Conservation (phyloP, 1,140 invertebrate genomes). For the Holotrichia oblita region DNA sequence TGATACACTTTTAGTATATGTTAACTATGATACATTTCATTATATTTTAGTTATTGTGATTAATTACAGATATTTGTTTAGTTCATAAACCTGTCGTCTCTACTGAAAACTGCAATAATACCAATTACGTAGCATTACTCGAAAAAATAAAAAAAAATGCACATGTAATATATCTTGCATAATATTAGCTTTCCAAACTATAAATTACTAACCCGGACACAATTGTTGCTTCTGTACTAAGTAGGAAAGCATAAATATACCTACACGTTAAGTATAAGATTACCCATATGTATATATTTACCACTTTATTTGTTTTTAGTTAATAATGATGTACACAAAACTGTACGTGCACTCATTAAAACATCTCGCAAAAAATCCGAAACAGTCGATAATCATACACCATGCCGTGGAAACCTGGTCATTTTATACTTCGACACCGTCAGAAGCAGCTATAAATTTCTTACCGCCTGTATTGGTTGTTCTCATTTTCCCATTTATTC, state of each 20-base stretch:
- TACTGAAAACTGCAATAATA: too few species aligned
- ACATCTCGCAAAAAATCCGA: constrained; percentile 22
- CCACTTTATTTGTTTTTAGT: constrained; percentile 22
- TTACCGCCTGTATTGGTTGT: constrained; percentile 24
- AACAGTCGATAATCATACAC: constrained; percentile 31
- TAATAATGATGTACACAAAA: constrained; percentile 22
- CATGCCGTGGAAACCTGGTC: background rate
- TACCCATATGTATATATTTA: background rate
- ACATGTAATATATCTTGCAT: too few species aligned
- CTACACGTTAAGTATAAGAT: background rate
- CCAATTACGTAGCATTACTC: too few species aligned
- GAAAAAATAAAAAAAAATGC: too few species aligned
- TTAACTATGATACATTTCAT: too few species aligned
- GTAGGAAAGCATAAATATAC: background rate
- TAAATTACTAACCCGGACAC: background rate
- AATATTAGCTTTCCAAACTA: too few species aligned
- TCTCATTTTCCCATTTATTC: constrained; percentile 16
- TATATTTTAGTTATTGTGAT: too few species aligned
- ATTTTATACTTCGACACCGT: constrained; percentile 24
- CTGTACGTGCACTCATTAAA: constrained; percentile 11
- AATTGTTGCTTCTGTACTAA: constrained; percentile 10
- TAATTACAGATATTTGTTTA: too few species aligned
- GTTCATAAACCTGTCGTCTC: too few species aligned
- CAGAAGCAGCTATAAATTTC: constrained; percentile 17
- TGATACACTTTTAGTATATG: too few species aligned